Evolutionary conservation across 1,140 invertebrate species (phyloP).

Genomic region (Aradophagus sp.): DNA sequence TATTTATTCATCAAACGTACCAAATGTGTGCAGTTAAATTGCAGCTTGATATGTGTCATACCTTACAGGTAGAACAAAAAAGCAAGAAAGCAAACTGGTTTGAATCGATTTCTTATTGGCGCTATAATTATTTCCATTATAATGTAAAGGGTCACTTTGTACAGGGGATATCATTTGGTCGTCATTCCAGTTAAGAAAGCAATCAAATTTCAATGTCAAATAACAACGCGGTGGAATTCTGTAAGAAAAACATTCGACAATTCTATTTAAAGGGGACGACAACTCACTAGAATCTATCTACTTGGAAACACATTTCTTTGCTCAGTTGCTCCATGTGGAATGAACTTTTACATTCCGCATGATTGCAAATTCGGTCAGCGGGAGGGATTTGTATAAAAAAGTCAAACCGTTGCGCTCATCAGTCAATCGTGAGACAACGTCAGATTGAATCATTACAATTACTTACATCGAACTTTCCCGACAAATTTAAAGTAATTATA

Average conservation of each 20-base stretch:
- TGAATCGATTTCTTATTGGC: slow-evolving; percentile 46
- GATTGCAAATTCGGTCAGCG: no score
- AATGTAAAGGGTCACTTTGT: slow-evolving; percentile 43
- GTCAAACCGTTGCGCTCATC: slow-evolving; percentile 18
- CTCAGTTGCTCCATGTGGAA: no score
- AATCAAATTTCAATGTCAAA: slow-evolving; percentile 42
- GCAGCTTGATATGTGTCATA: slow-evolving; percentile 34
- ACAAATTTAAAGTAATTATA: slow-evolving; percentile 34
- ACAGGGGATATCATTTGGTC: slow-evolving; percentile 44
- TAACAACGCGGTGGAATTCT: slow-evolving; percentile 29
- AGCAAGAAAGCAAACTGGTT: slow-evolving; percentile 37
- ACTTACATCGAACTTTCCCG: slow-evolving; percentile 41
- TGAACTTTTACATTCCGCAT: no score
- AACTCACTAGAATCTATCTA: slow-evolving; percentile 44
- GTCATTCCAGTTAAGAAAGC: slow-evolving; percentile 48
- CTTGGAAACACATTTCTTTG: slow-evolving; percentile 19
- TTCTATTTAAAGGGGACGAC: slow-evolving; percentile 34
- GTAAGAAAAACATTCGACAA: slow-evolving; percentile 30
- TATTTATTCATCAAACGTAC: slow-evolving; percentile 40
- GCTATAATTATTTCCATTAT: slow-evolving; percentile 48
- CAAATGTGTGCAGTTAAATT: slow-evolving; percentile 27
- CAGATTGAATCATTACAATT: slow-evolving; percentile 13
- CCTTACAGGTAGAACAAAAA: slow-evolving; percentile 19
- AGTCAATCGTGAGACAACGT: slow-evolving; percentile 29
- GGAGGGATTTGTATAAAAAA: slow-evolving; percentile 3